A percentile compares a stretch with the other conserved stretches of the same genome.
phyloP scores from a whole-genome alignment of 1,140 invertebrate genomes.

The Coptotermes formosanus region DNA sequence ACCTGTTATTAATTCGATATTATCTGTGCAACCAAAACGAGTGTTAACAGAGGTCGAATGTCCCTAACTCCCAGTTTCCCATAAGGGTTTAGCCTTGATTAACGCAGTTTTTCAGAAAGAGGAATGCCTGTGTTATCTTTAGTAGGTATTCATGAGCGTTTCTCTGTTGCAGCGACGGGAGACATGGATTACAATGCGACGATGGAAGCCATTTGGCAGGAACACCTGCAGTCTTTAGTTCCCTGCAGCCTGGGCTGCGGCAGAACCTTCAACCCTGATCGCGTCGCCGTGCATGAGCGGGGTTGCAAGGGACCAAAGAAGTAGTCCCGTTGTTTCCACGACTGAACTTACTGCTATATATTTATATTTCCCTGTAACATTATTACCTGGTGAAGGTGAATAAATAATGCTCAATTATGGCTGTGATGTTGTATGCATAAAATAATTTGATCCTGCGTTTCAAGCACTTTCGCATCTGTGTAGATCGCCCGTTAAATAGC shows the following conservation, averaged over 20 bases:
- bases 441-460: too few relatives aligned
- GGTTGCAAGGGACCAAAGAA: conserved; percentile 44
- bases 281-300: conserved; percentile 54
- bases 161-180: conserved; percentile 44
- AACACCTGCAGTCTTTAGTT: conserved; percentile 54
- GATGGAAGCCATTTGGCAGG: conserved; percentile 58
- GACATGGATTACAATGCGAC: conserved; percentile 53
- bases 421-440: neutral
- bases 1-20: too few relatives aligned
- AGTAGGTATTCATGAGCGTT: too few relatives aligned
- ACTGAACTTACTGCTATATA: neutral
- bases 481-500: too few relatives aligned
- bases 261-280: conserved; percentile 56
- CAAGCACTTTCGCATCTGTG: too few relatives aligned
- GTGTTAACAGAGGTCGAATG: too few relatives aligned
- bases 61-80: too few relatives aligned
- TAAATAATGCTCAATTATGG: conserved; percentile 5
- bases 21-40: too few relatives aligned
- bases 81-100: too few relatives aligned
- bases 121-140: too few relatives aligned
- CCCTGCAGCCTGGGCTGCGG: conserved; percentile 54
- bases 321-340: neutral
- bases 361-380: neutral
- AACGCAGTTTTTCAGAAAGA: too few relatives aligned
- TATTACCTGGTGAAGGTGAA: neutral